phyloP scores from a whole-genome alignment of 2,888 invertebrate species.

The Brachyopa scutellaris region DNA sequence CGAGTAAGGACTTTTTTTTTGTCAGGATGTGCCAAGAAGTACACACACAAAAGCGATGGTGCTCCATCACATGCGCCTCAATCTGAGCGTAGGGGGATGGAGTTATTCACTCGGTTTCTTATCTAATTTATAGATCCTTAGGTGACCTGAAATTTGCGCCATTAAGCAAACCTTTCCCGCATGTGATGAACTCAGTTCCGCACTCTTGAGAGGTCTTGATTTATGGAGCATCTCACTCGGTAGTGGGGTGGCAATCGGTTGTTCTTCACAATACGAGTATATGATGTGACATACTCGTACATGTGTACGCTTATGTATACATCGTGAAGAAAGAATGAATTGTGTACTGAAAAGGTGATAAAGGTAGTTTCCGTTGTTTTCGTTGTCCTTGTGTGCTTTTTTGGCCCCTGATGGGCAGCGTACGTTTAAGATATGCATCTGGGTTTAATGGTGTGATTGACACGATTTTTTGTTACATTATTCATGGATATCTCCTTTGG shows the following conservation, averaged over 20 bases:
- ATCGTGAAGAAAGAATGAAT: slow-evolving; percentile 1
- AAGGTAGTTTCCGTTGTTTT: slow-evolving; percentile 37
- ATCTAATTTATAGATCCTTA: slow-evolving; percentile 71
- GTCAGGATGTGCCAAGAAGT: slow-evolving; percentile 31
- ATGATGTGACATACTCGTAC: slow-evolving; percentile 21
- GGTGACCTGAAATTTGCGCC: slow-evolving; percentile 70
- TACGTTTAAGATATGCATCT: slow-evolving; percentile 58
- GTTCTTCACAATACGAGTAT: slow-evolving; percentile 13
- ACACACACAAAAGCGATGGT: slow-evolving; percentile 38
- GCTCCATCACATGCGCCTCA: slow-evolving; percentile 60
- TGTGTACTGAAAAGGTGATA: slow-evolving; percentile 27
- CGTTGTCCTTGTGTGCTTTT: slow-evolving; percentile 1
- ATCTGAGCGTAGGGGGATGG: slow-evolving; percentile 49
- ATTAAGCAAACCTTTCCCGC: slow-evolving; percentile 49
- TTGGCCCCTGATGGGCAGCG: neutral
- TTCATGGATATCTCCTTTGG: slow-evolving; percentile 47
- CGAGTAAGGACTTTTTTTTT: slow-evolving; percentile 42
- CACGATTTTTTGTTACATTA: slow-evolving; percentile 52
- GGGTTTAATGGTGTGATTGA: slow-evolving; percentile 60
- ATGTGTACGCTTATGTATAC: neutral
- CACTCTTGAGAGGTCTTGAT: slow-evolving; percentile 49
- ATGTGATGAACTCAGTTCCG: slow-evolving; percentile 35
- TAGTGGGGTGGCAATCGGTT: slow-evolving; percentile 6
- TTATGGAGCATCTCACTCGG: slow-evolving; percentile 46
- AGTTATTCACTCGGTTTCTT: slow-evolving; percentile 67